Evolutionary conservation across 2,797 vertebrate genomes (phyloP), one percentile per base, ranked within the genome.

Genomic region (Dromococcyx pavoninus): DNA sequence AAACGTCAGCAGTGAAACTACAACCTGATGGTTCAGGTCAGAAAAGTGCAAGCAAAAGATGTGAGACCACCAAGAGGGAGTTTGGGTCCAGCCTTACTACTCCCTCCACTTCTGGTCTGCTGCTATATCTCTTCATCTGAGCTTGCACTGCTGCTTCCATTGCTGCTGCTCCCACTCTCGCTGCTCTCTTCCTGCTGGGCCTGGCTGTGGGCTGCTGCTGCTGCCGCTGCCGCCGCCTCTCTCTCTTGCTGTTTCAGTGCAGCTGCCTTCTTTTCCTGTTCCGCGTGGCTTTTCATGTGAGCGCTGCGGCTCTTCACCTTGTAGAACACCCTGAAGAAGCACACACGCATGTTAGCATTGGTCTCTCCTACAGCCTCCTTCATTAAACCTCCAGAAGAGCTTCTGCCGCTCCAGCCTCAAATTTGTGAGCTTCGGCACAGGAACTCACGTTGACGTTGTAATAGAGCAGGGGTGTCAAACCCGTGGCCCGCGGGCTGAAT

Each of bases 241-340:
- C 97, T 98, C 95, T 99, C 98, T 22, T 97, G 98, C 95, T 98
- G 98, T 30, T 97, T 97, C 94, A 99, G 98, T 0, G 99, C 99
- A 0, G 99, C 99, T 0, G 99, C 99, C 95, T 99, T 99, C 98
- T 99, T 99, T 96, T 99, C 99, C 97, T 99, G 99, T 97, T 99
- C 99, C 0, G 99, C 98, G 0, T 99, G 99, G 97, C 99, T 99
- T 96, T 99, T 99, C 99, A 99, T 99, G 98, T 99, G 99, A 17
- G 99, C 99, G 1, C 99, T 99, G 94, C 99, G 99, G 96, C 99
- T 99, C 97, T 99, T 99, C 97, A 99, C 99, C 97, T 99, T 99
- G 97, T 94, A 98, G 97, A 99, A 99, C 85, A 99, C 97, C 97
- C 99, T 99, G 83, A 61, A 53, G 77, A 54, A 82, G 72, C 77